Conservation (phyloP, 2,797 vertebrate genomes). For the Phyllotis vaccarum region DNA sequence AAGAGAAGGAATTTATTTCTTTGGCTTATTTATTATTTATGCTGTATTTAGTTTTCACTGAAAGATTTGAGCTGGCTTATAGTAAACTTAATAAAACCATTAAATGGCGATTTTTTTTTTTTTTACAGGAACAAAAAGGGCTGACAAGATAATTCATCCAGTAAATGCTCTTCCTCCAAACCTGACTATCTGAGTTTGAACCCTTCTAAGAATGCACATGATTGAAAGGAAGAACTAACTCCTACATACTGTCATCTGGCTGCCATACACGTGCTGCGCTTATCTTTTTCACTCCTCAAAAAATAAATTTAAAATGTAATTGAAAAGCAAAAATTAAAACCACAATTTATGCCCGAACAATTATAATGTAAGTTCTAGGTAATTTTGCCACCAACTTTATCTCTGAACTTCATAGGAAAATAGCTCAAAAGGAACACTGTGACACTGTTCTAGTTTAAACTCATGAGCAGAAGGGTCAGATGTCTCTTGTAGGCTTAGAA, state of each 20-base stretch:
- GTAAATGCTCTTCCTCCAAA: neutral
- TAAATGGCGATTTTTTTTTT: conserved; percentile 26
- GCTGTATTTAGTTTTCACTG: neutral
- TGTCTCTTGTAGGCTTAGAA: neutral
- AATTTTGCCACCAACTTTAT: neutral
- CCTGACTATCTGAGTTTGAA: neutral
- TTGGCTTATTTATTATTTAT: conserved; percentile 68
- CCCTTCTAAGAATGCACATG: neutral
- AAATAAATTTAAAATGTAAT: neutral
- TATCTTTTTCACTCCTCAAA: neutral
- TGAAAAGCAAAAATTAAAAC: neutral
- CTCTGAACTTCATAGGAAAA: neutral
- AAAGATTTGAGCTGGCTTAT: conserved; percentile 16
- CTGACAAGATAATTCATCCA: too few relatives aligned
- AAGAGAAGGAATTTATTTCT: conserved; percentile 50
- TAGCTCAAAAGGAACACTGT: neutral
- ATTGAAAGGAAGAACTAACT: neutral
- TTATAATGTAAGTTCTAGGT: neutral
- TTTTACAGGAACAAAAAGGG: conserved; percentile 4
- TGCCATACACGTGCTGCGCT: too few relatives aligned
- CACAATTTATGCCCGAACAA: neutral
- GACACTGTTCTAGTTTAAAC: neutral
- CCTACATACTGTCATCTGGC: neutral
- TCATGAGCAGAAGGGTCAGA: neutral
- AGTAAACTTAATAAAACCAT: conserved; percentile 27